Conservation (phyloP, 1,140 invertebrate genomes). For the Listronotus bonariensis region DNA sequence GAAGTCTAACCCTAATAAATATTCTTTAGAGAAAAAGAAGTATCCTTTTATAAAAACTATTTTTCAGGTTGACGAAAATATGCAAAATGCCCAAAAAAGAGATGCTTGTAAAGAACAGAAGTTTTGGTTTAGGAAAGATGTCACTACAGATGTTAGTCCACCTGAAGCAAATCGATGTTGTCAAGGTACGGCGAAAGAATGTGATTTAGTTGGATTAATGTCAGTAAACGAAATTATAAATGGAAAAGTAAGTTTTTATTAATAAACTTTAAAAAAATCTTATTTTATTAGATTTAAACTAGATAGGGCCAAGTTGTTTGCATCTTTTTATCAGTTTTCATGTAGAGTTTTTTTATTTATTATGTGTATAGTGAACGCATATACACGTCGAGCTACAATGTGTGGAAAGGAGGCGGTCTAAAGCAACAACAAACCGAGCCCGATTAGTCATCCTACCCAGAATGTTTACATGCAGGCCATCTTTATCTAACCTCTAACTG, state of each 20-base stretch:
- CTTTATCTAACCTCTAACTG: too few relatives aligned
- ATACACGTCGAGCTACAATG: too few relatives aligned
- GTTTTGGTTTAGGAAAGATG: conserved; percentile 91
- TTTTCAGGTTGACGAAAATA: conserved; percentile 92
- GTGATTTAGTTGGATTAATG: conserved; percentile 72
- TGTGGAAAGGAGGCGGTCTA: too few relatives aligned
- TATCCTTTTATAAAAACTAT: too few relatives aligned
- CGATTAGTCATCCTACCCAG: too few relatives aligned
- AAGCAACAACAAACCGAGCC: too few relatives aligned
- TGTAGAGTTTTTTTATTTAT: not conserved
- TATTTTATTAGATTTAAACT: not conserved
- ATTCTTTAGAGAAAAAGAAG: too few relatives aligned
- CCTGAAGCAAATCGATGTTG: conserved; percentile 56
- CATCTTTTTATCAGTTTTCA: conserved; percentile 15
- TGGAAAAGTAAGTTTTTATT: conserved; percentile 74
- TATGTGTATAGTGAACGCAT: too few relatives aligned
- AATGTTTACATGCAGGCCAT: too few relatives aligned
- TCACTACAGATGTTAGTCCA: conserved; percentile 62
- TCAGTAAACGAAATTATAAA: conserved; percentile 97
- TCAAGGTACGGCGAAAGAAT: conserved; percentile 43
- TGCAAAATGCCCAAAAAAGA: conserved; percentile 89
- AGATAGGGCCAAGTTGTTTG: too few relatives aligned
- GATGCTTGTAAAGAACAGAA: conserved; percentile 82
- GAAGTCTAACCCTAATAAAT: too few relatives aligned
- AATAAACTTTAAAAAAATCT: not conserved